A percentile compares a stretch with the other conserved stretches of the same genome.
phyloP scores from a whole-genome alignment of 2,113 vertebrate genomes.

The Clarias macrocephalus region DNA sequence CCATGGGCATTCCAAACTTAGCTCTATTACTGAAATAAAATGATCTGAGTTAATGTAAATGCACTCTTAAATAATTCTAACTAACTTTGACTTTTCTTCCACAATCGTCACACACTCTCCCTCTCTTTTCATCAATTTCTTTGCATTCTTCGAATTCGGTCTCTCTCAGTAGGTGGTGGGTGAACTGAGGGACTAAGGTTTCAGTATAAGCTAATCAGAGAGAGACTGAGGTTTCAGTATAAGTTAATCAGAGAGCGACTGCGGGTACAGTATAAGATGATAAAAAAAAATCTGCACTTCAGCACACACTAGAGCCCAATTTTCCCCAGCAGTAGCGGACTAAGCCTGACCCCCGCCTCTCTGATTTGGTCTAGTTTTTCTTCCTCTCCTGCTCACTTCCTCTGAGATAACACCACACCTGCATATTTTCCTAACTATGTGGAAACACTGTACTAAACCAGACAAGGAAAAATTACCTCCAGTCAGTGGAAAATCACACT shows the following conservation, averaged over 20 bases:
- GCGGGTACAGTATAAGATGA: background rate
- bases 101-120: background rate
- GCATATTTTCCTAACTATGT: slow-evolving; percentile 18
- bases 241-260: background rate
- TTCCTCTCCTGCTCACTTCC: background rate
- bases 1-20: background rate
- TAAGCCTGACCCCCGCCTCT: background rate
- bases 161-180: background rate
- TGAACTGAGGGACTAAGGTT: background rate
- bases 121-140: background rate
- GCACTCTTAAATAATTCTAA: background rate
- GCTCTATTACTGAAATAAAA: background rate
- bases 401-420: background rate
- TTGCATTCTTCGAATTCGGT: background rate
- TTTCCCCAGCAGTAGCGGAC: background rate
- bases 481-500: slow-evolving; percentile 62
- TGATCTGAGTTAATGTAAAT: background rate
- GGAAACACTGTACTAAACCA: slow-evolving; percentile 60
- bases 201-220: background rate
- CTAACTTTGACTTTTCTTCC: background rate
- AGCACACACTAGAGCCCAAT: background rate
- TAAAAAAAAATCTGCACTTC: background rate
- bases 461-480: slow-evolving; percentile 63
- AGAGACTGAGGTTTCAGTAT: background rate
- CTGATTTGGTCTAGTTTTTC: background rate